phyloP scores from a whole-genome alignment of 2,113 vertebrate genomes.

The Cromileptes altivelis region DNA sequence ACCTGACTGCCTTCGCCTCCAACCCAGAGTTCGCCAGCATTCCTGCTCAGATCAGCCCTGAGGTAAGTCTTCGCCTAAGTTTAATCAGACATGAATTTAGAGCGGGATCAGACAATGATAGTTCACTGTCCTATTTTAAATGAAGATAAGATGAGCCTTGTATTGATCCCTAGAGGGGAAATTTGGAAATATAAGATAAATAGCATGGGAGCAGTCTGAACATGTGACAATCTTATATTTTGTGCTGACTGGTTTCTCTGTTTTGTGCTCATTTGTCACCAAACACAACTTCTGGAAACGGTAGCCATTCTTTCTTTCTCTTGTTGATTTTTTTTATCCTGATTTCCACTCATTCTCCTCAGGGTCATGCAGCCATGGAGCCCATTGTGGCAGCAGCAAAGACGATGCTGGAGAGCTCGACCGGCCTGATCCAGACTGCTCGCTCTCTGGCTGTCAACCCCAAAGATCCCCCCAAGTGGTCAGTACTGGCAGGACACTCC shows the following conservation, averaged over 20 bases:
- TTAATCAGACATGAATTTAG: not conserved
- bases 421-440: conserved; percentile 94
- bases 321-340: not conserved
- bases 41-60: conserved; percentile 95
- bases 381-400: conserved; percentile 93
- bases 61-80: conserved; percentile 81
- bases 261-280: not conserved
- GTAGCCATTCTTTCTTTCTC: not conserved
- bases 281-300: not conserved
- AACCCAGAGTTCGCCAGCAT: conserved; percentile 97
- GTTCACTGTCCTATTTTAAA: not conserved
- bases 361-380: conserved; percentile 96
- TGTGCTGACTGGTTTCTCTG: not conserved
- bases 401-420: conserved; percentile 96
- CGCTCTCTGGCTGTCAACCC: conserved; percentile 96
- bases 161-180: not conserved
- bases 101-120: not conserved
- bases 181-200: too few species aligned
- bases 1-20: conserved; percentile 95
- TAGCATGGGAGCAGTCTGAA: too few species aligned
- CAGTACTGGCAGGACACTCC: conserved; percentile 94
- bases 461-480: conserved; percentile 96
- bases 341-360: not conserved
- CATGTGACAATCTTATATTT: too few species aligned
- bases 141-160: not conserved